Conservation (phyloP, 2,797 vertebrate genomes). For the Eulemur coronatus region DNA sequence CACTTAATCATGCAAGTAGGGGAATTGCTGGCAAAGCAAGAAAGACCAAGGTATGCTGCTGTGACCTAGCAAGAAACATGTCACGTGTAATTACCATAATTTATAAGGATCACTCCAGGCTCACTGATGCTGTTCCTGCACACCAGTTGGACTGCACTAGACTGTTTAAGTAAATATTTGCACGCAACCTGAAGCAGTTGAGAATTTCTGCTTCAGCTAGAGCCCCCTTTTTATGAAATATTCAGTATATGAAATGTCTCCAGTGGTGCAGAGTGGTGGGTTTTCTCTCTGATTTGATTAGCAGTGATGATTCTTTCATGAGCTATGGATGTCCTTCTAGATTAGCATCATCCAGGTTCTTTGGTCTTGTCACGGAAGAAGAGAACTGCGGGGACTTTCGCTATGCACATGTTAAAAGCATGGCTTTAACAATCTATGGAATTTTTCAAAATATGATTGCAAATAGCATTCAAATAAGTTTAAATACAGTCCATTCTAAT, state of each 20-base stretch:
- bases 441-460: background rate
- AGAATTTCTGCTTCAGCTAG: conserved; percentile 88
- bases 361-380: conserved; percentile 93
- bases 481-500: background rate
- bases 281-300: conserved; percentile 98
- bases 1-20: conserved; percentile 85
- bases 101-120: conserved; percentile 91
- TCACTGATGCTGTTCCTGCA: conserved; percentile 84
- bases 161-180: conserved; percentile 94
- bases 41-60: conserved; percentile 75
- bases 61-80: conserved; percentile 87
- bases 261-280: conserved; percentile 88
- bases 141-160: conserved; percentile 82
- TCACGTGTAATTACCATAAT: conserved; percentile 94
- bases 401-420: conserved; percentile 30
- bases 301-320: conserved; percentile 98
- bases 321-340: conserved; percentile 92
- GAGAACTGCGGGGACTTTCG: conserved; percentile 63
- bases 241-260: conserved; percentile 90
- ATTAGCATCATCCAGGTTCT: conserved; percentile 88
- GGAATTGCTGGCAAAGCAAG: conserved; percentile 80
- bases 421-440: background rate
- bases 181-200: conserved; percentile 91
- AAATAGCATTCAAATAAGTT: conserved; percentile 12
- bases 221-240: conserved; percentile 93